Base-by-base conservation (phyloP, 2,113 vertebrate genomes). In the Edolisoma coerulescens region DNA sequence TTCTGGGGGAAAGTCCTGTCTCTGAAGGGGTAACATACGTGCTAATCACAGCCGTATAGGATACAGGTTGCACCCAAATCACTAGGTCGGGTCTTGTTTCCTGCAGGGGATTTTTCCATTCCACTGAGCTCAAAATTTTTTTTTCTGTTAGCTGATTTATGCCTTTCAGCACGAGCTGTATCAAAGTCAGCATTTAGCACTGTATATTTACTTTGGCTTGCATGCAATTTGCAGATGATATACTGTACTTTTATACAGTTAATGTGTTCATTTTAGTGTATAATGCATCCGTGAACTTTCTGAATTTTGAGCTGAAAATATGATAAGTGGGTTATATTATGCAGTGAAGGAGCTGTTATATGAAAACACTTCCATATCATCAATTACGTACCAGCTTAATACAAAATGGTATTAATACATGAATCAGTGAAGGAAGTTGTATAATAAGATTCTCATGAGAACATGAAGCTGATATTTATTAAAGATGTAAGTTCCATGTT, bases 311-410 rank as follows among this genome's bases (percentile, higher is more conserved):
- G 88, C 81, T 88, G 84, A 94, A 97, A 96, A 89, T 90, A 89
- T 96, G 96, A 90, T 96, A 95, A 96, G 96, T 96, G 83, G 85
- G 30, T 91, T 97, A 91, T 95, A 95, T 96, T 96, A 90, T 87
- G 54, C 82, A 90, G 59, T 37, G 74, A 96, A 96, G 71, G 90
- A 90, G 74, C 8, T 87, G 82, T 95, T 96, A 87, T 83, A 70
- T 53, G 63, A 93, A 95, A 95, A 94, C 67, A 33, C 75, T 88
- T 97, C 71, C 69, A 71, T 84, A 89, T 68, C 84, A 97, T 97
- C 96, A 96, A 87, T 93, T 97, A 92, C 84, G 78, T 91, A 96
- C 83, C 63, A 96, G 84, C 86, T 89, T 95, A 92, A 94, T 93
- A 96, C 91, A 93, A 95, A 95, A 92, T 81, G 44, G 69, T 97